Percentiles rank a stretch among this genome's conserved stretches.
Evolutionary conservation across 2,888 invertebrate genomes (phyloP).

Genomic region (Tachystola acroxantha): DNA sequence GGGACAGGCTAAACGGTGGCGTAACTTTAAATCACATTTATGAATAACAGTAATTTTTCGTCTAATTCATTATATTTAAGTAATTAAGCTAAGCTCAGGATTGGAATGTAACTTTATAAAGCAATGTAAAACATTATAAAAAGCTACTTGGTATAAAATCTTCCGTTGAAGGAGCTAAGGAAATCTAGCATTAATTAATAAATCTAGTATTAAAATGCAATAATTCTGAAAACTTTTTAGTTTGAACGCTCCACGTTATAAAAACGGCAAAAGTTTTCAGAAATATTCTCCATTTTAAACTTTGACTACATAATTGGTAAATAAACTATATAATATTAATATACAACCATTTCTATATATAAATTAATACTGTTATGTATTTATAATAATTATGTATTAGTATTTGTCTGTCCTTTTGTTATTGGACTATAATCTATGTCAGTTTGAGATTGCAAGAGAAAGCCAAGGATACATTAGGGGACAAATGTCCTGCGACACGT

Average conservation of each 20-base stretch:
- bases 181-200: conserved; percentile 1
- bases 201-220: background rate
- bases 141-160: conserved; percentile 8
- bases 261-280: too few relatives aligned
- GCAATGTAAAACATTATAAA: conserved; percentile 10
- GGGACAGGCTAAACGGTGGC: too few relatives aligned
- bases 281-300: too few relatives aligned
- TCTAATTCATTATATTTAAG: too few relatives aligned
- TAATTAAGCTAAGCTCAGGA: conserved; percentile 8
- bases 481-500: too few relatives aligned
- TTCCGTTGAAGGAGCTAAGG: conserved; percentile 1
- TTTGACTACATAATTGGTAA: too few relatives aligned
- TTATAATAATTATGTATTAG: conserved; percentile 32
- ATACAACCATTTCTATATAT: conserved; percentile 6
- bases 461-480: too few relatives aligned
- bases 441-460: conserved; percentile 1
- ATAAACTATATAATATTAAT: too few relatives aligned
- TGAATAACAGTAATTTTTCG: too few relatives aligned
- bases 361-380: conserved; percentile 14
- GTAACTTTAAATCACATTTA: too few relatives aligned
- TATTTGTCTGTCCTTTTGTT: conserved; percentile 34
- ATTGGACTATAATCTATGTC: background rate
- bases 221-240: background rate
- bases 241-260: too few relatives aligned
- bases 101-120: conserved; percentile 1